phyloP scores from a whole-genome alignment of 2,888 invertebrate genomes.

The Chymomyza procnemis region DNA sequence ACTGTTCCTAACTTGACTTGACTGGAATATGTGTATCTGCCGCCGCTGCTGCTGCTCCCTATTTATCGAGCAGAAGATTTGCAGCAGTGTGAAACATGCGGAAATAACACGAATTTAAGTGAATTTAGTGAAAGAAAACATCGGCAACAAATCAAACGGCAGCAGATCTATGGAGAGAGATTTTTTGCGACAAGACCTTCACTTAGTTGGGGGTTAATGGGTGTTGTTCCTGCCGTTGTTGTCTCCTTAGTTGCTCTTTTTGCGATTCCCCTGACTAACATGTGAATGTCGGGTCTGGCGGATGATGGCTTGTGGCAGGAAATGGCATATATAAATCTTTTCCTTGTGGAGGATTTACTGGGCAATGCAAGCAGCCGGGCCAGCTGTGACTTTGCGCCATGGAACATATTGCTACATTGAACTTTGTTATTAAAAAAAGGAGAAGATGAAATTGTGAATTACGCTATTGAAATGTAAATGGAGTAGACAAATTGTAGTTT shows the following conservation, averaged over 20 bases:
- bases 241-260: neutral
- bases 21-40: neutral
- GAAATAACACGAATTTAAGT: slow-evolving; percentile 69
- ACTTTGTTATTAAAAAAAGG: slow-evolving; percentile 21
- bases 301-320: slow-evolving; percentile 44
- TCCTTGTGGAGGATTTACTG: slow-evolving; percentile 30
- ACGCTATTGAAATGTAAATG: neutral
- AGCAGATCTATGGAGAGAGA: slow-evolving; percentile 7
- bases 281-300: slow-evolving; percentile 4
- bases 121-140: slow-evolving; percentile 70
- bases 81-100: slow-evolving; percentile 58
- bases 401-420: slow-evolving; percentile 23
- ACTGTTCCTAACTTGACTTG: neutral
- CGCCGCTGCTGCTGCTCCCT: neutral
- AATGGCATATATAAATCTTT: slow-evolving; percentile 61
- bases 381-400: slow-evolving; percentile 37
- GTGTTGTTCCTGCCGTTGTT: slow-evolving; percentile 22
- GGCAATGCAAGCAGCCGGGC: slow-evolving; percentile 35
- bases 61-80: neutral
- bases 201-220: slow-evolving; percentile 49
- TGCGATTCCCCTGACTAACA: slow-evolving; percentile 1
- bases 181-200: slow-evolving; percentile 40
- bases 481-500: slow-evolving; percentile 27
- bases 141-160: slow-evolving; percentile 59
- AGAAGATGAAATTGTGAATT: slow-evolving; percentile 4